Evolutionary conservation across 1,140 invertebrate species (phyloP).

Genomic region (Lepidostoma basale): DNA sequence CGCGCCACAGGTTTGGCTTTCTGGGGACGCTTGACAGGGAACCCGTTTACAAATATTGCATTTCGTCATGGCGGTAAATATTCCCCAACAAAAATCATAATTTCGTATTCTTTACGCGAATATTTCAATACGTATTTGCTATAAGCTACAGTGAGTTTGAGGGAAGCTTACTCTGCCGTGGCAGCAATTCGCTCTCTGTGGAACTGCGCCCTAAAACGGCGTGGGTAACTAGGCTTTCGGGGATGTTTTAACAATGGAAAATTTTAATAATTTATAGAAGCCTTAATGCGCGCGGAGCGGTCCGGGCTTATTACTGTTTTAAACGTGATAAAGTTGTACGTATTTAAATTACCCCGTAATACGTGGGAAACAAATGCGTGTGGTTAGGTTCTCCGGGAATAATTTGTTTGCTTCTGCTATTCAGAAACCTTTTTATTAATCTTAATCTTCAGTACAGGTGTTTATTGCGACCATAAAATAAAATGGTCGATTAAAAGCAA

Average conservation of each 20-base stretch:
- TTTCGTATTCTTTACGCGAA: too few relatives aligned
- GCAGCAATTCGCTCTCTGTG: too few relatives aligned
- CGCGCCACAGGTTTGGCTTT: background rate
- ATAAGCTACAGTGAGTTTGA: too few relatives aligned
- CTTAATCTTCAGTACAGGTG: background rate
- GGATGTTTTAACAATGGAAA: constrained; percentile 35
- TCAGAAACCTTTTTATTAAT: background rate
- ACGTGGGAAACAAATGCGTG: constrained; percentile 11
- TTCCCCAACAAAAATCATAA: too few relatives aligned
- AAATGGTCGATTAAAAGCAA: too few relatives aligned
- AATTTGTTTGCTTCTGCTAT: constrained; percentile 3
- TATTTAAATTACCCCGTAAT: constrained; percentile 20
- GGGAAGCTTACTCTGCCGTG: too few relatives aligned
- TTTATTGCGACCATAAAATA: background rate
- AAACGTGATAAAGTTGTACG: constrained; percentile 25
- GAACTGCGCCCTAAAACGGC: constrained; percentile 14
- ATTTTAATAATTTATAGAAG: constrained; percentile 36
- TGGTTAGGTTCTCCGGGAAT: background rate
- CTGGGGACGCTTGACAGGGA: too few relatives aligned
- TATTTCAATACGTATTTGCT: too few relatives aligned
- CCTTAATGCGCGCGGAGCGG: constrained; percentile 11
- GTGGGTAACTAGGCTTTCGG: constrained; percentile 17
- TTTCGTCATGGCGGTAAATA: background rate
- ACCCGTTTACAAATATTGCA: too few relatives aligned
- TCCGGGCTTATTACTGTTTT: constrained; percentile 23